phyloP scores from a whole-genome alignment of 2,797 vertebrate genomes.

The Anguilla megastoma region DNA sequence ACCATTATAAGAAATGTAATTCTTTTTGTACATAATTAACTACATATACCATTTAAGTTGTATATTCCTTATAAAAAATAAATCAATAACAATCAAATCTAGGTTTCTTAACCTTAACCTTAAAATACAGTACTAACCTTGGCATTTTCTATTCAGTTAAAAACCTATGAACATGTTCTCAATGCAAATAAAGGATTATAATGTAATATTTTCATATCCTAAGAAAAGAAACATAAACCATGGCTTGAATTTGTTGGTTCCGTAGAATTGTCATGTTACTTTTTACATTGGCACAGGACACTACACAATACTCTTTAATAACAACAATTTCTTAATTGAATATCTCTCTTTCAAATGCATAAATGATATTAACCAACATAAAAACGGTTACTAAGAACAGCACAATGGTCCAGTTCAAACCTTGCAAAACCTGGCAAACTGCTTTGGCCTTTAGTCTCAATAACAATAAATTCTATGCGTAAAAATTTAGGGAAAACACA shows the following conservation, averaged over 20 bases:
- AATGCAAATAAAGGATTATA: constrained; percentile 2
- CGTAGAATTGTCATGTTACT: background rate
- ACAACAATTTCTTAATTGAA: background rate
- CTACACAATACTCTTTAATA: background rate
- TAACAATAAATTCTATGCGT: background rate
- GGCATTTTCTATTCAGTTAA: background rate
- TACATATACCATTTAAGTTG: background rate
- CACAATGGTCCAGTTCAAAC: constrained; percentile 1
- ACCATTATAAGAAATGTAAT: background rate
- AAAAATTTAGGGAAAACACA: background rate
- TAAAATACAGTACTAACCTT: background rate
- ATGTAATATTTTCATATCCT: background rate
- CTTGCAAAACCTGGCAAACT: background rate
- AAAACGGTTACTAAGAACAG: constrained; percentile 14
- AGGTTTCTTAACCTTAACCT: background rate
- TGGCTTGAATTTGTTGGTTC: constrained; percentile 13
- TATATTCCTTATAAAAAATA: background rate
- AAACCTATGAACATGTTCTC: constrained; percentile 5
- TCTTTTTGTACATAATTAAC: background rate
- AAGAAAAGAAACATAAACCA: constrained; percentile 19
- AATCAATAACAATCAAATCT: background rate
- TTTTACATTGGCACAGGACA: background rate
- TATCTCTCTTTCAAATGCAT: background rate
- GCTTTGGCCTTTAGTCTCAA: constrained; percentile 9
- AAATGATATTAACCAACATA: constrained; percentile 8